Base-by-base conservation (phyloP, 2,797 vertebrate species). In the Gymnocypris eckloni region DNA sequence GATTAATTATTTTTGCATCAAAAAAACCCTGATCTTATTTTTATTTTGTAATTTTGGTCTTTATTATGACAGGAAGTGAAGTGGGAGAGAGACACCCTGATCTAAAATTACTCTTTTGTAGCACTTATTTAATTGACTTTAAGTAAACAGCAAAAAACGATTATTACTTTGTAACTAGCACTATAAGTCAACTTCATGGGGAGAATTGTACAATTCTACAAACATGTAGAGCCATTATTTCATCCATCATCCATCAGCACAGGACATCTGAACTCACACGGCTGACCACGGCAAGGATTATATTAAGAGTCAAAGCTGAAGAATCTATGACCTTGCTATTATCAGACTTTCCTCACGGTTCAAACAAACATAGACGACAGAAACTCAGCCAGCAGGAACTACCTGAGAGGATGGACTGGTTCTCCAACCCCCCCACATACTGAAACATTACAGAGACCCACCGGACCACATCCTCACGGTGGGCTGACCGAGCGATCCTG, bases 391-490 rank as follows among this genome's bases (percentile, higher is more conserved):
- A 50, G 81, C 71, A 84, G 64, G 83, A 78, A 54, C 2, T 69
- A 84, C 83, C 73, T 45, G 73, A 84, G 73, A 43, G 75, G 64
- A 66, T 18, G 28, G 64, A 84, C 83, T 69, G 73, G 64, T 84
- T 84, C 73, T 84, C 73, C 37, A 52, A 56, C 64, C 16, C 43
- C 54, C 9, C 13, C 69, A 22, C 70, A 83, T 22, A 2, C 18
- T 16, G 18, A 92, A 92, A 89, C 89, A 88, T 86, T 88, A 90
- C 15, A 1, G 6, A 66, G 28, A 90, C 84, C 54, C 77, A 93
- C 92, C 92, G 93, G 79, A 22, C 91, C 91, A 92, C 94, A 94
- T 95, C 93, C 94, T 95, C 82, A 82, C 8, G 6, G 15, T 22
- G 39, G 56, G n/a, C 73, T 88, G 75, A 79, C 6, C 18, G n/a